Base-by-base conservation (phyloP, 2,113 vertebrate species). In the human (Homo sapiens) region DNA sequence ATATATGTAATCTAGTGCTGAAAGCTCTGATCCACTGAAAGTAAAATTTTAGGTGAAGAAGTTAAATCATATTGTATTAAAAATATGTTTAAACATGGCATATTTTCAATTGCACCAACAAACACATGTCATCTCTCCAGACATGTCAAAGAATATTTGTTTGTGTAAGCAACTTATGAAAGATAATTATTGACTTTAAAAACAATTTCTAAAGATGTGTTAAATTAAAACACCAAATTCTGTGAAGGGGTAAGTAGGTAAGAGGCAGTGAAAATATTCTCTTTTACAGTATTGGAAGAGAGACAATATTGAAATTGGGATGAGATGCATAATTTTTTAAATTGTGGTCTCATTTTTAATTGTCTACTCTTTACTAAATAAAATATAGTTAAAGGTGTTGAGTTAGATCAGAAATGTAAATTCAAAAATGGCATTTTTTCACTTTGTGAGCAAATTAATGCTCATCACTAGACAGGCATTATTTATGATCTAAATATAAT, bases 401-500 rank as follows among this genome's bases (percentile, higher is more conserved):
- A 76, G 17, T 85, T 61, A 66, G 8, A 64, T 30, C 61, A 70
- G 9, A 89, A 70, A 89, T 32, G 4, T 43, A 86, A 78, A 87
- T 76, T 86, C 16, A 20, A 68, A 61, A n/a, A 76, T 48, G 68
- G 4, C 10, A 57, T 78, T 50, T 66, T 93, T 91, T 40, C 4
- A 64, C 22, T 84, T 88, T 66, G 86, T 70, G 12, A 80, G 52
- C 5, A 38, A 96, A 64, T 57, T 23, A 61, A 78, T 83, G 17
- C 13, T 90, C 13, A 35, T 79, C n/a, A 27, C 20, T 27, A 57
- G 7, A 1, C 59, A 38, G 52, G 18, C 3, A 57, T 16, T 59
- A 70, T 81, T 64, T 83, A n/a, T 57, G 59, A 86, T 32, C 38
- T 25, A 95, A 95, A 48, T n/a, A 38, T 85, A 70, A 50, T 70